Conservation (phyloP, 1,140 invertebrate genomes). For the Diploscapter pachys region DNA sequence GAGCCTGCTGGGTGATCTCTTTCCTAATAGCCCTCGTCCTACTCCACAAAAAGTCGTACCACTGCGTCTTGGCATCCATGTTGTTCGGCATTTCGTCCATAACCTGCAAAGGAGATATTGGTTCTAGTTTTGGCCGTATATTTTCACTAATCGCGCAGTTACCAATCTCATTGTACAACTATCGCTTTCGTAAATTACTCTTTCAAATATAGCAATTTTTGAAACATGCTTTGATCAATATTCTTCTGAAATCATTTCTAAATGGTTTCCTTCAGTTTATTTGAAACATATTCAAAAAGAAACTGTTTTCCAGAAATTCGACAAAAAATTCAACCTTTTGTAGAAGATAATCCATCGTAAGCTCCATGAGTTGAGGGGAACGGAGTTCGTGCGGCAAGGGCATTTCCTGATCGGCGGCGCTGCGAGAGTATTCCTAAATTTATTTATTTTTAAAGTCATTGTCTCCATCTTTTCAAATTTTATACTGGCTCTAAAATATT, state of each 20-base stretch:
- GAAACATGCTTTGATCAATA: background rate
- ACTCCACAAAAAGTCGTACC: constrained; percentile 64
- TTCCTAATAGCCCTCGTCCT: constrained; percentile 76
- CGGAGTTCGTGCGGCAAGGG: constrained; percentile 87
- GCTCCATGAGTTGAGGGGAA: constrained; percentile 73
- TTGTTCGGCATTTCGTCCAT: constrained; percentile 63
- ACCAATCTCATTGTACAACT: background rate
- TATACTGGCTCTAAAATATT: no score
- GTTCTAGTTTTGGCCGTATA: background rate
- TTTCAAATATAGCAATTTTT: background rate
- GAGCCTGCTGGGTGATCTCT: constrained; percentile 91
- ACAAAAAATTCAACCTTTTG: constrained; percentile 18
- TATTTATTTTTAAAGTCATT: constrained; percentile 11
- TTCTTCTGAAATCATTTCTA: background rate
- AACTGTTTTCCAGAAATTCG: background rate
- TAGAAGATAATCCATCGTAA: constrained; percentile 85
- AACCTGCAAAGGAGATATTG: constrained; percentile 10
- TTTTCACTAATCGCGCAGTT: constrained; percentile 1
- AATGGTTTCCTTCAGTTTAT: background rate
- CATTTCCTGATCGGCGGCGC: constrained; percentile 72
- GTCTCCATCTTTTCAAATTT: background rate
- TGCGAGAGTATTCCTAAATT: constrained; percentile 33
- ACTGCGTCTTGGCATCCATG: constrained; percentile 14
- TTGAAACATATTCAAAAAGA: background rate
- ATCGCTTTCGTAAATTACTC: background rate